Evolutionary conservation across 2,797 vertebrate genomes (phyloP).

Genomic region (Sardinella longiceps): DNA sequence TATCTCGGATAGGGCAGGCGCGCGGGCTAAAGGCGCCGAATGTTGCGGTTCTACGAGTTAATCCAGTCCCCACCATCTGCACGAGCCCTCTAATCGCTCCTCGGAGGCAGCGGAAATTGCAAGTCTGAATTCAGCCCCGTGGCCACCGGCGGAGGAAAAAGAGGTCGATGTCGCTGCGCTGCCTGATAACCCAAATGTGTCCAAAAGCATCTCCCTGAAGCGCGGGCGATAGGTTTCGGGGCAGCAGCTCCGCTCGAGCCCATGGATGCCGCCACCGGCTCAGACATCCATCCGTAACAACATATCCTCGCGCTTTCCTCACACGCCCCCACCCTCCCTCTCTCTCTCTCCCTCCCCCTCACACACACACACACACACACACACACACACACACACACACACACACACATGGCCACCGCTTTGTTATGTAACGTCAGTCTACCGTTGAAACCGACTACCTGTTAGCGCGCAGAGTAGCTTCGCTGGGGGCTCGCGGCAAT

Average conservation of each 20-base stretch:
- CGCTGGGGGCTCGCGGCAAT: background rate
- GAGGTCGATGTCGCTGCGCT: background rate
- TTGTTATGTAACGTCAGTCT: background rate
- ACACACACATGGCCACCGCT: background rate
- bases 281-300: background rate
- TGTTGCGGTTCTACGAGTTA: slow-evolving; percentile 33
- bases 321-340: background rate
- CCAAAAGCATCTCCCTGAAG: background rate
- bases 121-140: background rate
- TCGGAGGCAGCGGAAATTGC: background rate
- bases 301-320: background rate
- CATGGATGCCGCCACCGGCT: background rate
- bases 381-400: no score
- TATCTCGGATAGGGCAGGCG: background rate
- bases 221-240: background rate
- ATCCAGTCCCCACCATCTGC: slow-evolving; percentile 59
- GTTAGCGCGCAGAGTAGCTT: background rate
- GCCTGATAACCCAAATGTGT: background rate
- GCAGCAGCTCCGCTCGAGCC: background rate
- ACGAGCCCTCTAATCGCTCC: slow-evolving; percentile 29
- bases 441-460: background rate
- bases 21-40: slow-evolving; percentile 32
- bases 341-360: no score
- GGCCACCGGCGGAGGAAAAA: background rate
- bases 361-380: no score